Evolutionary conservation across 2,113 vertebrate species (phyloP).

Genomic region (Lethenteron camtschaticum): DNA sequence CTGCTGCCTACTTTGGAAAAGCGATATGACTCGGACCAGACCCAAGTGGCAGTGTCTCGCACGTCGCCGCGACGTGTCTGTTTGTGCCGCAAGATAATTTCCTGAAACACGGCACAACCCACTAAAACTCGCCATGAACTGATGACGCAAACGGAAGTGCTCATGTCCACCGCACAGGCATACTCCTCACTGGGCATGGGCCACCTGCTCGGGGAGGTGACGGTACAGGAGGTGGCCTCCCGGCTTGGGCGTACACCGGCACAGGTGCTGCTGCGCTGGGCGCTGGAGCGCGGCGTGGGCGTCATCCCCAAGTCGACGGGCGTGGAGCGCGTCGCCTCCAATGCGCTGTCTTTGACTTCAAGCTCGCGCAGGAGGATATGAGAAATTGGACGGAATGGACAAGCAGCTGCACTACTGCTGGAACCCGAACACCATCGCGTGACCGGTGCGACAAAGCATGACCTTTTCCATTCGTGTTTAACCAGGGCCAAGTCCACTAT

Average conservation of each 20-base stretch:
- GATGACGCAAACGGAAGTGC: too few species aligned
- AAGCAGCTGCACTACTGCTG: constrained; percentile 32
- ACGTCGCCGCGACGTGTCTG: too few species aligned
- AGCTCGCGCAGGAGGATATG: constrained; percentile 23
- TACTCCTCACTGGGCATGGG: constrained; percentile 40
- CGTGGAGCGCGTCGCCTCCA: constrained; percentile 23
- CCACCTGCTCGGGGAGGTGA: constrained; percentile 20
- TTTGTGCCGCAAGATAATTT: too few species aligned
- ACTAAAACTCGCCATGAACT: too few species aligned
- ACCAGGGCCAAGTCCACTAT: too few species aligned
- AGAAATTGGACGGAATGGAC: constrained; percentile 23
- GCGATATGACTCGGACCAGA: too few species aligned
- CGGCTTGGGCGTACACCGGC: constrained; percentile 18
- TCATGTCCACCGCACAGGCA: constrained; percentile 17
- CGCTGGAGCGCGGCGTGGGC: constrained; percentile 28
- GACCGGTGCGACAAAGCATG: constrained; percentile 83
- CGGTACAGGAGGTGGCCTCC: constrained; percentile 23
- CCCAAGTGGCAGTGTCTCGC: too few species aligned
- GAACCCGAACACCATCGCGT: constrained; percentile 63
- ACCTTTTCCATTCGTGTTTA: constrained; percentile 38
- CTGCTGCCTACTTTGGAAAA: too few species aligned
- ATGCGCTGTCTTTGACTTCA: constrained; percentile 30
- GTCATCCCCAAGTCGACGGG: constrained; percentile 38
- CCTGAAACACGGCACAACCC: too few species aligned
- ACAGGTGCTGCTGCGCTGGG: constrained; percentile 44